Base-by-base conservation (phyloP, 1,140 invertebrate genomes). In the Scaptodrosophila lebanonensis region DNA sequence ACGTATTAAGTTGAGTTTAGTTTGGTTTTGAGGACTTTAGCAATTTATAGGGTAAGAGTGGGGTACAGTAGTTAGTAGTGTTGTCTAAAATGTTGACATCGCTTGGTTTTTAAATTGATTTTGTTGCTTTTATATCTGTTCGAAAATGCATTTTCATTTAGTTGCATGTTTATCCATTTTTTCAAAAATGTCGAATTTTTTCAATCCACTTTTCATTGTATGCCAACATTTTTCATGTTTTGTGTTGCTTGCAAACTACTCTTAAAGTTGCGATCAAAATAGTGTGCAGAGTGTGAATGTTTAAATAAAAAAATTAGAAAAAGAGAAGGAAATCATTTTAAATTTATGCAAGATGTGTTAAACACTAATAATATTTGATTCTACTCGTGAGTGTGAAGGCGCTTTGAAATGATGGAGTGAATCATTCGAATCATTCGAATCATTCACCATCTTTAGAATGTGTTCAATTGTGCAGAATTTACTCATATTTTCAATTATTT, bases 61-160 rank as follows among this genome's bases (percentile, higher is more conserved):
- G 60, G 52, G 45, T 25, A 44, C 29, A 42, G 43, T 47, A 40
- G 57, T 63, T 25, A 43, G 66, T 71, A 47, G 52, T 72, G 69
- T 79, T 71, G 73, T 62, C 53, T 76, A 86, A 86, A 86, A 86
- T 86, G 84, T 86, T 86, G 84, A 86, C 84, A 86, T 86, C 84
- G 84, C 84, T 86, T 86, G 77, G 49, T 66, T 56, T 68, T 58
- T 51, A 36, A 45, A 42, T 52, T 40, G 20, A 54, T 27, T 49
- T 56, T 27, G 36, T 48, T 47, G 25, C 27, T 38, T 47, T 38
- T 35, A 25, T 40, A 22, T 32, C 27, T 39, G 53, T 22, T 22
- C 33, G 27, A 45, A 49, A 32, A 20, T 50, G 22, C 18, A 35
- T 15, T 30, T 33, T 49, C 40, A 39, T 36, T 35, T 35, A 13